phyloP scores from a whole-genome alignment of 2,113 vertebrate genomes.

The Furnarius figulus region DNA sequence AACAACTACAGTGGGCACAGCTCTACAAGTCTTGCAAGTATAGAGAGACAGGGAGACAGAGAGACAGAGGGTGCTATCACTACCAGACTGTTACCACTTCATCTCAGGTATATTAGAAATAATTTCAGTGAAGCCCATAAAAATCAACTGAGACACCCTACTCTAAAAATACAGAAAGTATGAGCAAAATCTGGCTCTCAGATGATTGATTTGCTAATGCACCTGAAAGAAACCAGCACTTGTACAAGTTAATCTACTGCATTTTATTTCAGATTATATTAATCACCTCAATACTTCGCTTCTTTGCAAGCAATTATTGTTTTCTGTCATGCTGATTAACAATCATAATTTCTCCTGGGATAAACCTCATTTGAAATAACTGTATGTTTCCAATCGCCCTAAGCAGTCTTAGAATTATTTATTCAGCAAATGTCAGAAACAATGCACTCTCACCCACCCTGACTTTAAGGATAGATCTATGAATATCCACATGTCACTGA shows the following conservation, averaged over 20 bases:
- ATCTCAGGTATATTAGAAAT: background rate
- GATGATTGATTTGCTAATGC: background rate
- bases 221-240: background rate
- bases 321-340: conserved; percentile 23
- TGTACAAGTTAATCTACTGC: background rate
- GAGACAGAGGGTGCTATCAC: background rate
- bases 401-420: background rate
- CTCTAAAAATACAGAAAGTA: background rate
- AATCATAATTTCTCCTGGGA: conserved; percentile 17
- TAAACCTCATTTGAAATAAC: conserved; percentile 13
- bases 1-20: background rate
- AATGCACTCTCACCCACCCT: background rate
- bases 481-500: background rate
- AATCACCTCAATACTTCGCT: background rate
- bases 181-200: background rate
- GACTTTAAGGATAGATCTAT: background rate
- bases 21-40: background rate
- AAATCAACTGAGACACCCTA: background rate
- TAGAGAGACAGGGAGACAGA: background rate
- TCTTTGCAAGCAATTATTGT: conserved; percentile 36
- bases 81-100: background rate
- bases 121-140: background rate
- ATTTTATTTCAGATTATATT: conserved; percentile 21
- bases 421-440: background rate
- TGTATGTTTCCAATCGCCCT: background rate